phyloP scores from a whole-genome alignment of 2,797 vertebrate genomes.

The Sebastes steindachneri region DNA sequence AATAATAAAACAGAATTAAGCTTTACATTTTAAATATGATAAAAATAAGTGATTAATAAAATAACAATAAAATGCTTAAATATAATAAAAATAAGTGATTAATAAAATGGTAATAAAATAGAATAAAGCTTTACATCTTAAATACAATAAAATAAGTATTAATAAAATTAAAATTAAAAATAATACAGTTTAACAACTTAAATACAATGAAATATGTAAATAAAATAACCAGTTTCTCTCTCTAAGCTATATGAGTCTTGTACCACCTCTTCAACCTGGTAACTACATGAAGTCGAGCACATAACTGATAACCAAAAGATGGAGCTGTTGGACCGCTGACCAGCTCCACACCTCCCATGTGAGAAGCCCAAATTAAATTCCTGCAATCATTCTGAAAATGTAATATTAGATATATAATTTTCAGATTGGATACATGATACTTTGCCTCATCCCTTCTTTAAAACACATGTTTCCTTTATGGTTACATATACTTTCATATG shows the following conservation, averaged over 20 bases:
- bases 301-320: constrained; percentile 49
- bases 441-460: not conserved
- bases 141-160: no score
- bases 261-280: not conserved
- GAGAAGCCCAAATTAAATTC: not conserved
- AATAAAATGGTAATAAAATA: no score
- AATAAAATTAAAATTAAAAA: accelerated
- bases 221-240: no score
- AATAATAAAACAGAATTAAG: no score
- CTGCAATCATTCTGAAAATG: not conserved
- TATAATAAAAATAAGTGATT: no score
- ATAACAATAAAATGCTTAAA: no score
- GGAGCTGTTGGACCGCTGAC: constrained; percentile 51
- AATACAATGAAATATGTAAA: no score
- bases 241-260: not conserved
- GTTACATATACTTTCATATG: not conserved
- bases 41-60: no score
- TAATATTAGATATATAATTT: not conserved
- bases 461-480: not conserved
- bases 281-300: not conserved
- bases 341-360: not conserved
- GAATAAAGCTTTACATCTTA: no score
- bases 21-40: no score
- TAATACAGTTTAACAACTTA: no score
- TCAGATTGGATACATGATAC: not conserved